Conservation (phyloP, 2,113 vertebrate genomes). For the Lampris megalopsis region DNA sequence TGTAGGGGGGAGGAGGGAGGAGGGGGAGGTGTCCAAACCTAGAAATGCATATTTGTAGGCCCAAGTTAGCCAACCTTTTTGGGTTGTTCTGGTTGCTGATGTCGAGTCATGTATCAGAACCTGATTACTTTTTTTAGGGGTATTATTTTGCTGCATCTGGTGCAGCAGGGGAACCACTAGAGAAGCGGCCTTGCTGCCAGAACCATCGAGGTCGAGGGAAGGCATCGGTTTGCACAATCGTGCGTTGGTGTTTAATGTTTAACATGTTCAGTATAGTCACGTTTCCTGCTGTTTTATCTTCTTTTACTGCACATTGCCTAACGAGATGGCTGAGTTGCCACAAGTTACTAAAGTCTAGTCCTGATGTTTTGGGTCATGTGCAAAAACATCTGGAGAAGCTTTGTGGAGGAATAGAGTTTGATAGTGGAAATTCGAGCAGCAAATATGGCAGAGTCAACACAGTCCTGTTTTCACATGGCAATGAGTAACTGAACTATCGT, state of each 20-base stretch:
- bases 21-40: background rate
- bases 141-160: too few species aligned
- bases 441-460: too few species aligned
- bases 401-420: background rate
- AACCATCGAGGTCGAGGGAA: too few species aligned
- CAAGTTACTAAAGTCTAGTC: background rate
- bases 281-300: too few species aligned
- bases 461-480: background rate
- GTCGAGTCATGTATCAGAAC: too few species aligned
- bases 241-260: background rate
- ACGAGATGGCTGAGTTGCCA: background rate
- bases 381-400: conserved; percentile 25
- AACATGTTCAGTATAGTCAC: conserved; percentile 27
- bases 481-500: background rate
- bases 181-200: too few species aligned
- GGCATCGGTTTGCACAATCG: background rate
- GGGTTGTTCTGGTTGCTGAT: too few species aligned
- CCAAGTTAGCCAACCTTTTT: too few species aligned
- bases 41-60: background rate
- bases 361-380: conserved; percentile 8
- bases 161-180: too few species aligned
- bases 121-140: too few species aligned
- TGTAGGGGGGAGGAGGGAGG: background rate
- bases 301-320: too few species aligned
- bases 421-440: too few species aligned